Conservation (phyloP, 2,888 invertebrate genomes). For the Gortyna flavago region DNA sequence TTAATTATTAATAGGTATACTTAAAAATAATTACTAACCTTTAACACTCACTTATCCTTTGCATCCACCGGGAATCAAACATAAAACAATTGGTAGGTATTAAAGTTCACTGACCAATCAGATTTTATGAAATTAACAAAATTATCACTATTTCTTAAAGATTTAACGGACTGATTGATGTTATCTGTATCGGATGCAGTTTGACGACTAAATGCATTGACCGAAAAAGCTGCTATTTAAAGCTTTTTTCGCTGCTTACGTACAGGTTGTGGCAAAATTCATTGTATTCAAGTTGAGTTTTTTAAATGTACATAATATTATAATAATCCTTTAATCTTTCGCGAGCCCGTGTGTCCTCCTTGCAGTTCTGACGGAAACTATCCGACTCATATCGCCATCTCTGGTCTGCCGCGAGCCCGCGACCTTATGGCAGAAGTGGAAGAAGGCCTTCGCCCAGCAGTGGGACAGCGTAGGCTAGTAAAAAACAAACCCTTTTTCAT, state of each 20-base stretch:
- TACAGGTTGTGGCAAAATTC: background rate
- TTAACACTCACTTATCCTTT: background rate
- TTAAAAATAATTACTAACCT: constrained; percentile 7
- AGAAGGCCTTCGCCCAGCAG: background rate
- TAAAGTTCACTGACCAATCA: background rate
- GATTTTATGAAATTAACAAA: background rate
- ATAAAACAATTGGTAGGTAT: background rate
- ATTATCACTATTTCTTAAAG: background rate
- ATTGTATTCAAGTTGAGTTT: background rate
- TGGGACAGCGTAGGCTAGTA: background rate
- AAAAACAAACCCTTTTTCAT: background rate
- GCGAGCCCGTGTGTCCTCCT: background rate
- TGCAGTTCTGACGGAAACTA: background rate
- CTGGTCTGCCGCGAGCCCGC: too few species aligned
- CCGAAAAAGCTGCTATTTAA: constrained; percentile 10
- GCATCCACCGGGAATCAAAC: background rate
- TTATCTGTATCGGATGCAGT: background rate
- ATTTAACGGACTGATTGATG: background rate
- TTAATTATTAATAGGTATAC: background rate
- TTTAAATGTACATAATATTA: background rate
- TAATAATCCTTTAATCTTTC: background rate
- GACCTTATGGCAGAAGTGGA: background rate
- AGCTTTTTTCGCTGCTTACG: background rate
- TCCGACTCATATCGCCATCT: background rate
- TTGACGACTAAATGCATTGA: constrained; percentile 2